These are phyloP conservation scores for Thunnus thynnus DNA, from an alignment of 2,113 vertebrate genomes.

Conservation along the genomic window DNA sequence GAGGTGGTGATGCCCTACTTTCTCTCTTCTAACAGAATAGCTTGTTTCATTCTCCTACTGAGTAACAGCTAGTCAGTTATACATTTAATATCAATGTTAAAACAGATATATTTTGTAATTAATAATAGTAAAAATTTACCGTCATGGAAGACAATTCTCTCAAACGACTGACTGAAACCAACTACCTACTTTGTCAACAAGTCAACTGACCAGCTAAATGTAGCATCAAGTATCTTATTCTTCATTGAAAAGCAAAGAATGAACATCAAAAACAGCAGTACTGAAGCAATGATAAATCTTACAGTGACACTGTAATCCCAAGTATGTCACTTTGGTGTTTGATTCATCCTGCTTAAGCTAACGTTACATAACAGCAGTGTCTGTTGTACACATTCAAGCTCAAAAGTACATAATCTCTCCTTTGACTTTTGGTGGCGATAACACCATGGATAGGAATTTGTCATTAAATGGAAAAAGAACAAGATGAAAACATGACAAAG, in stretches of 20 bases:
- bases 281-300: not conserved
- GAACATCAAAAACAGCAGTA: not conserved
- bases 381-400: not conserved
- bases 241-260: not conserved
- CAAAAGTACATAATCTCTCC: conserved; percentile 13
- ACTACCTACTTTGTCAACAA: too few species aligned
- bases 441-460: not conserved
- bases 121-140: too few species aligned
- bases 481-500: not conserved
- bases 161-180: too few species aligned
- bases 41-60: not conserved
- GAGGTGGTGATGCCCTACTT: not conserved
- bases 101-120: too few species aligned
- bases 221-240: not conserved
- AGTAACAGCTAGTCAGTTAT: not conserved
- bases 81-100: not conserved
- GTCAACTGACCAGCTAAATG: not conserved
- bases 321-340: not conserved
- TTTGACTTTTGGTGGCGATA: not conserved
- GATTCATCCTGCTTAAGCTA: conserved; percentile 6
- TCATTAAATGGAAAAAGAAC: not conserved
- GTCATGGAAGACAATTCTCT: too few species aligned
- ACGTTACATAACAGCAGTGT: conserved; percentile 13
- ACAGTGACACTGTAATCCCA: not conserved
- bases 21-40: not conserved